Evolutionary conservation across 2,797 vertebrate genomes (phyloP).

Genomic region (Tiaroga cobitis): DNA sequence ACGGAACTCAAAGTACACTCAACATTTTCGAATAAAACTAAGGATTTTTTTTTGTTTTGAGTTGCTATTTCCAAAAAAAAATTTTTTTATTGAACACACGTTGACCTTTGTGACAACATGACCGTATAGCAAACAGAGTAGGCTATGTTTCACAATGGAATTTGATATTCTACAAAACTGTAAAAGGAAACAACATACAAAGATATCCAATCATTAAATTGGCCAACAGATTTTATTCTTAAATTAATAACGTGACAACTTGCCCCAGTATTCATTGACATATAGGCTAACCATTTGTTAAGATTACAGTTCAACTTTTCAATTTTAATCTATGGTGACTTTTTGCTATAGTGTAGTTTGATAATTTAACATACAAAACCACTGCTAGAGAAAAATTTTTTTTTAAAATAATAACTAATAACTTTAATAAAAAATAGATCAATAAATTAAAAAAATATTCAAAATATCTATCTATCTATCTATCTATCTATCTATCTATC

Average conservation of each 20-base stretch:
- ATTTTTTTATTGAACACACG: background rate
- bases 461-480: background rate
- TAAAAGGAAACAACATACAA: background rate
- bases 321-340: background rate
- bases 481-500: background rate
- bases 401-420: background rate
- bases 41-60: background rate
- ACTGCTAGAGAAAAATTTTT: constrained; percentile 1
- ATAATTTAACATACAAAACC: background rate
- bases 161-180: background rate
- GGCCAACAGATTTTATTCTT: background rate
- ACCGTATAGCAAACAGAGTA: background rate
- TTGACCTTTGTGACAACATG: background rate
- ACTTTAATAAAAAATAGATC: background rate
- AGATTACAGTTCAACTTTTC: background rate
- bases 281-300: too few relatives aligned
- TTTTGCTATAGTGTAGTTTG: background rate
- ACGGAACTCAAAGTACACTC: background rate
- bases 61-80: background rate
- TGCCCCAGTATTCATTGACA: background rate
- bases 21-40: too few relatives aligned
- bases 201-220: background rate
- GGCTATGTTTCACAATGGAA: background rate
- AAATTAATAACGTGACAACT: background rate
- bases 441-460: background rate